phyloP scores from a whole-genome alignment of 2,113 vertebrate genomes.

The Pollimyrus isidori region DNA sequence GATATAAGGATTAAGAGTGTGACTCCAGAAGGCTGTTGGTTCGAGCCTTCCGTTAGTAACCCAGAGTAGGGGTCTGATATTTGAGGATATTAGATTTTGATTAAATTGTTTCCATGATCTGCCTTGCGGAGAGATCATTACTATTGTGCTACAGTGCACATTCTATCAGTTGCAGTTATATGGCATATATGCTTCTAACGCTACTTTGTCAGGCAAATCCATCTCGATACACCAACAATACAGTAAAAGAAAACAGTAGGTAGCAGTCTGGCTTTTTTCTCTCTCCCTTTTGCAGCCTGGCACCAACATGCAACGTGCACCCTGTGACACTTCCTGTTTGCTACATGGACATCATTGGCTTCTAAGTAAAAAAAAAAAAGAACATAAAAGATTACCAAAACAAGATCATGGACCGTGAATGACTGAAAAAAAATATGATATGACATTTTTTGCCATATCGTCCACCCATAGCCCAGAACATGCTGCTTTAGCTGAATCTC shows the following conservation, averaged over 20 bases:
- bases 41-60: background rate
- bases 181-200: background rate
- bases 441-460: background rate
- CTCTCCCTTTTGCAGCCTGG: background rate
- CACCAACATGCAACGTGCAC: background rate
- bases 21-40: background rate
- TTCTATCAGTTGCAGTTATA: background rate
- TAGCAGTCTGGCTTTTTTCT: background rate
- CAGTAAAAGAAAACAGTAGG: background rate
- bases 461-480: background rate
- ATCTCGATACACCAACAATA: background rate
- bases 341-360: background rate
- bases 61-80: background rate
- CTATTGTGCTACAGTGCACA: background rate
- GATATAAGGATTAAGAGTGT: background rate
- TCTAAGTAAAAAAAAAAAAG: background rate
- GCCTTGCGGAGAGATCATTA: background rate
- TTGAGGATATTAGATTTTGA: background rate
- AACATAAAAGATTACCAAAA: background rate
- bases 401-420: background rate
- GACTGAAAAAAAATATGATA: background rate
- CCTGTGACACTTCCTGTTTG: background rate
- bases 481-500: background rate
- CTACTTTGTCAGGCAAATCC: background rate
- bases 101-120: background rate